Evolutionary conservation across 1,140 invertebrate species (phyloP).

Genomic region (Propsilocerus akamusi): DNA sequence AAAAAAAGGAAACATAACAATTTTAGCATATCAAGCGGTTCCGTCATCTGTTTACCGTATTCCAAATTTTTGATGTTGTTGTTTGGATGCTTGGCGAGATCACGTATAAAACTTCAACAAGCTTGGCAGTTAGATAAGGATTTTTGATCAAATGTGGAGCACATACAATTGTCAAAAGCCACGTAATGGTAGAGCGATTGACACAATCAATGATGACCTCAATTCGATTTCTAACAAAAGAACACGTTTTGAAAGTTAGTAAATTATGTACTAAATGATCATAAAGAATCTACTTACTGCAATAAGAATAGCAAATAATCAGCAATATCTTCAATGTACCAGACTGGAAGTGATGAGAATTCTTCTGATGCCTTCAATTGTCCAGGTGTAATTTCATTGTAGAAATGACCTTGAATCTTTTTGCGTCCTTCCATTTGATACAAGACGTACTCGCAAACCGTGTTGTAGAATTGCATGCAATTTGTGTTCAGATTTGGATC

Average conservation of each 20-base stretch:
- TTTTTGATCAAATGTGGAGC: conserved; percentile 81
- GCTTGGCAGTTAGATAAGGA: conserved; percentile 89
- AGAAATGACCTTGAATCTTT: conserved; percentile 21
- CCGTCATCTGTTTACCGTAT: conserved; percentile 29
- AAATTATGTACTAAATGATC: conserved; percentile 5
- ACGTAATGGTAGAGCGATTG: conserved; percentile 68
- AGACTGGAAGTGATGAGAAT: conserved; percentile 84
- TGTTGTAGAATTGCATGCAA: conserved; percentile 70
- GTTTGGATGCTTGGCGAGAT: conserved; percentile 70
- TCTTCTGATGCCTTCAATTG: conserved; percentile 43
- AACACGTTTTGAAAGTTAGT: conserved; percentile 7
- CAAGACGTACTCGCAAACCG: conserved; percentile 60
- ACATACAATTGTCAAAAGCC: conserved; percentile 77
- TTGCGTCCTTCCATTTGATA: conserved; percentile 33
- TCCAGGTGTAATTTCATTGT: conserved; percentile 26
- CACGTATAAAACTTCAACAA: conserved; percentile 86
- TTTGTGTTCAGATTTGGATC: conserved; percentile 62
- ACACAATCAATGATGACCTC: conserved; percentile 54
- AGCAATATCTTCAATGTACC: conserved; percentile 90
- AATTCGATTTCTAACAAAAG: conserved; percentile 49
- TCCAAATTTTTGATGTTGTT: conserved; percentile 32
- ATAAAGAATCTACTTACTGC: conserved; percentile 49
- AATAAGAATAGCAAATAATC: conserved; percentile 84
- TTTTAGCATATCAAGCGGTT: no score
- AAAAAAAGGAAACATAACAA: conserved; percentile 2